Base-by-base conservation (phyloP, 2,888 invertebrate species). In the Therioaphis trifolii region DNA sequence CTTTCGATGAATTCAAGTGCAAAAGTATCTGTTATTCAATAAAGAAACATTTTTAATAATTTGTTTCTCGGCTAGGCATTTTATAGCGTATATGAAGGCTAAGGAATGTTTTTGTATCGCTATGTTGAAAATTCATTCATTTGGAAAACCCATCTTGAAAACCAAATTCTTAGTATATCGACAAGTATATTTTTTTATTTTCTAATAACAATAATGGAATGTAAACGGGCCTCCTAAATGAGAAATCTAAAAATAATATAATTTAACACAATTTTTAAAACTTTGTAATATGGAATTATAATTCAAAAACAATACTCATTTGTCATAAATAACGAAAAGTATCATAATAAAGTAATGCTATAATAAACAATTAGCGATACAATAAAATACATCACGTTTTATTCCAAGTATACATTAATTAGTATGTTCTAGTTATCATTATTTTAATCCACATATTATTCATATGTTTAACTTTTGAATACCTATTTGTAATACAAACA, bases 71-170 rank as follows among this genome's bases (percentile, higher is more conserved):
- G 21, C 55, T 18, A 2, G 3, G 35, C 21, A 52, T 35, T 52
- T 35, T 15, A 52, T 49, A 5, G 29, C 5, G 15, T 76, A n/a
- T 11, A 18, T n/a, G 43, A 14, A 63, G 11, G 55, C n/a, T 3
- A 2, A 14, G 40, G 68, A 68, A 78, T 68, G 40, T 55, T 78
- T 76, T 78, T 55, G 12, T 78, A 40, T 29, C 27, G n/a, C 29
- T 21, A 18, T n/a, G 40, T 66, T 35, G 4, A 35, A 35, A 52
- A 77, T 40, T 52, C 77, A 12, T 68, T 78, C 35, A 52, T 27
- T 43, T 27, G 68, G 68, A 68, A 68, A 78, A 69, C 24, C 43
- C 27, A 35, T 78, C 68, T 12, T 18, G 21, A 68, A 55, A 68
- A 68, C 55, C 40, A 40, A 15, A 66, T 78, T 78, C 40, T 69